These are phyloP conservation scores for Albula glossodonta DNA, from an alignment of 2,113 vertebrate genomes.

Conservation along the genomic window DNA sequence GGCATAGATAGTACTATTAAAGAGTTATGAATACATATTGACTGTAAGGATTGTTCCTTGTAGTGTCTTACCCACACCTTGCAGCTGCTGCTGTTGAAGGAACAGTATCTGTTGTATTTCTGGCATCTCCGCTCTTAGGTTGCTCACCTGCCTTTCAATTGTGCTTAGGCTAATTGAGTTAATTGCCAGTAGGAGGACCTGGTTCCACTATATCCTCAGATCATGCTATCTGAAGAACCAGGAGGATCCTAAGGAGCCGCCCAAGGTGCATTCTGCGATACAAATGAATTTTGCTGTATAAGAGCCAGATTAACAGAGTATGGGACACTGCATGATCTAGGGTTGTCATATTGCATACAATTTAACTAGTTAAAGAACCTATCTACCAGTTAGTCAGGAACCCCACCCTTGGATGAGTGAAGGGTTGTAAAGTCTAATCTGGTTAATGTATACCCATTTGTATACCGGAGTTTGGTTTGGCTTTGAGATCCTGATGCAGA, in stretches of 20 bases:
- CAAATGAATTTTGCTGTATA: background rate
- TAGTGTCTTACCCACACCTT: slow-evolving; percentile 7
- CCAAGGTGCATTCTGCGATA: background rate
- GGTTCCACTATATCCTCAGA: background rate
- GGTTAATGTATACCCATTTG: slow-evolving; percentile 32
- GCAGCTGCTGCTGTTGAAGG: slow-evolving; percentile 4
- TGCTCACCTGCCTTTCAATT: background rate
- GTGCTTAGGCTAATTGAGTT: slow-evolving; percentile 16
- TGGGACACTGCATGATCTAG: no score
- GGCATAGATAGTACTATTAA: slow-evolving; percentile 9
- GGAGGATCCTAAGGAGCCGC: background rate
- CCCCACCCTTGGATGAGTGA: no score
- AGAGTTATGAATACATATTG: slow-evolving; percentile 14
- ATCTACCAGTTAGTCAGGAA: no score
- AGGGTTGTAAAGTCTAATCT: slow-evolving; percentile 17
- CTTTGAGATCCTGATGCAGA: slow-evolving; percentile 14
- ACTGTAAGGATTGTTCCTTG: no score
- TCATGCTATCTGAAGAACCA: background rate
- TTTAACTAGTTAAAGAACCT: no score
- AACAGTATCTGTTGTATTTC: slow-evolving; percentile 14
- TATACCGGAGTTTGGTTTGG: background rate
- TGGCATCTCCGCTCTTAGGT: slow-evolving; percentile 3
- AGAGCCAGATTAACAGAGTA: no score
- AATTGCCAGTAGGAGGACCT: slow-evolving; percentile 8
- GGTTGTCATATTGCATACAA: no score